These are phyloP conservation scores for Polydrusus tereticollis DNA, from an alignment of 2,888 invertebrate genomes.

Conservation along the genomic window DNA sequence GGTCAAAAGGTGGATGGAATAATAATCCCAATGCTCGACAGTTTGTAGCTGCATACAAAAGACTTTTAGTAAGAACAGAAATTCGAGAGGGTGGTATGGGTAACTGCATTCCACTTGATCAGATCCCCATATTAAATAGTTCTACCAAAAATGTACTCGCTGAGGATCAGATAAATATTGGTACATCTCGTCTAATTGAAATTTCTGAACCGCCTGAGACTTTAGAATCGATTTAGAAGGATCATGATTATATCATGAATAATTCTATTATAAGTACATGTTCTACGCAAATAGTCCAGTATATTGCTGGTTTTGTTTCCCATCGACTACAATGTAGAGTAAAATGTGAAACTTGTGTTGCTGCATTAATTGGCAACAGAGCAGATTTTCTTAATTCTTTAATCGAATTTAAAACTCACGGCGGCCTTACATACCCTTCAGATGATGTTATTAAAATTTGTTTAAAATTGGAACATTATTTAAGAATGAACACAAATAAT, in stretches of 20 bases:
- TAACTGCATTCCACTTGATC: too few relatives aligned
- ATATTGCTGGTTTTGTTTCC: not conserved
- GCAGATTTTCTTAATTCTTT: not conserved
- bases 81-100: too few relatives aligned
- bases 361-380: not conserved
- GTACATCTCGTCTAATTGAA: not conserved
- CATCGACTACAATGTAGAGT: not conserved
- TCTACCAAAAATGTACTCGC: too few relatives aligned
- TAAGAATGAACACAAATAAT: not conserved
- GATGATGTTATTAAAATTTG: too few relatives aligned
- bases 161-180: not conserved
- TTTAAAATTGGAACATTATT: not conserved
- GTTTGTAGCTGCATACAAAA: too few relatives aligned
- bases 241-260: not conserved
- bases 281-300: not conserved
- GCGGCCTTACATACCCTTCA: too few relatives aligned
- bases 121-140: too few relatives aligned
- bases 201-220: not conserved
- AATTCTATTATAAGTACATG: not conserved
- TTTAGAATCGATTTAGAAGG: not conserved
- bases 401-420: not conserved
- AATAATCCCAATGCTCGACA: too few relatives aligned
- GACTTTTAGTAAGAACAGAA: too few relatives aligned
- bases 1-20: too few relatives aligned
- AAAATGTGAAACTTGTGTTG: not conserved